phyloP scores from a whole-genome alignment of 2,113 vertebrate genomes.

The Acrocephalus kingi region DNA sequence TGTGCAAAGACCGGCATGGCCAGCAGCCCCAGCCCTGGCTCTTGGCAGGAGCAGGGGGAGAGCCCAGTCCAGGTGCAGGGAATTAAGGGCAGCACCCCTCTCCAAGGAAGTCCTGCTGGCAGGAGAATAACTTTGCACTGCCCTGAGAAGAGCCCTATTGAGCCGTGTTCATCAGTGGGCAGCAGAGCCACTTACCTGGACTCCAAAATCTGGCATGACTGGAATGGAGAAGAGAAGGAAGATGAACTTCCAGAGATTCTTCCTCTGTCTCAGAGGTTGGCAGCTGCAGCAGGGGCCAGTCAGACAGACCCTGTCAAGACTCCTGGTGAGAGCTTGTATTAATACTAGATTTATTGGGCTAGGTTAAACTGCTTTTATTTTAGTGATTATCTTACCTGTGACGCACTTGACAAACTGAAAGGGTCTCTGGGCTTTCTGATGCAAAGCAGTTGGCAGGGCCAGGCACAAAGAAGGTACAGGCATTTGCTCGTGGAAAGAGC shows the following conservation, averaged over 20 bases:
- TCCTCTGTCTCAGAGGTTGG: conserved; percentile 72
- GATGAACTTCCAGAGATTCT: conserved; percentile 57
- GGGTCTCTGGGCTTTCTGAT: background rate
- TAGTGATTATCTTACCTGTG: background rate
- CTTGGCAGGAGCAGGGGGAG: background rate
- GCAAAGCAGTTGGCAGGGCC: background rate
- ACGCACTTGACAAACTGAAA: background rate
- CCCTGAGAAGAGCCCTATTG: conserved; percentile 8
- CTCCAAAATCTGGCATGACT: conserved; percentile 81
- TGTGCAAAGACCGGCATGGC: background rate
- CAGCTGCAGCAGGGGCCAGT: background rate
- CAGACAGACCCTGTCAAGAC: conserved; percentile 64
- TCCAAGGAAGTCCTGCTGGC: background rate
- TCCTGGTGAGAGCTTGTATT: conserved; percentile 76
- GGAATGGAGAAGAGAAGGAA: conserved; percentile 74
- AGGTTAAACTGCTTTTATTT: background rate
- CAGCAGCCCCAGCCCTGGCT: background rate
- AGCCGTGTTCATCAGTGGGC: background rate
- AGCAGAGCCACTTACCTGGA: conserved; percentile 72
- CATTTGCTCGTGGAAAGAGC: background rate
- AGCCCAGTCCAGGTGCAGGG: background rate
- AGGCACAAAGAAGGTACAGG: background rate
- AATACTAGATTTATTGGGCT: background rate
- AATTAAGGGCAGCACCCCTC: conserved; percentile 32
- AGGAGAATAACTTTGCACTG: background rate